Evolutionary conservation across 1,140 invertebrate genomes (phyloP).

Genomic region (Drosophila arawakana): DNA sequence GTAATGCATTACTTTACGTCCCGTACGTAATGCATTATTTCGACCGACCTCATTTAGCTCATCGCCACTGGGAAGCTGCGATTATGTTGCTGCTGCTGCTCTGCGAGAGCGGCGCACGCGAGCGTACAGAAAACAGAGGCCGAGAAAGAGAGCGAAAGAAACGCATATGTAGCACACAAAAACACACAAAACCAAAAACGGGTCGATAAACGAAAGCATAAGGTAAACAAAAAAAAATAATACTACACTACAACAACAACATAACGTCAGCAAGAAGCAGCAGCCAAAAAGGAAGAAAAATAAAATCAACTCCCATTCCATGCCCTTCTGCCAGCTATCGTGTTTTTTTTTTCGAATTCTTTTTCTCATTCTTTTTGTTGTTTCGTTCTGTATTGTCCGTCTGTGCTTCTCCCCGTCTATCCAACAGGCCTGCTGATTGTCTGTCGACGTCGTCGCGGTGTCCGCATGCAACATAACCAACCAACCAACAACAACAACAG

Average conservation of each 20-base stretch:
- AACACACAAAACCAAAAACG: constrained; percentile 67
- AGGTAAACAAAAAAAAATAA: constrained; percentile 79
- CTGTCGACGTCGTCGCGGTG: constrained; percentile 45
- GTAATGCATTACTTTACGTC: too few relatives aligned
- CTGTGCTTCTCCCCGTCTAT: constrained; percentile 33
- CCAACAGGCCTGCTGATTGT: constrained; percentile 33
- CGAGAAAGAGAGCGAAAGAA: constrained; percentile 41
- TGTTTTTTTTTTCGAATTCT: constrained; percentile 29
- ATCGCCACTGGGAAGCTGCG: too few relatives aligned
- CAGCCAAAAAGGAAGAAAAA: constrained; percentile 50
- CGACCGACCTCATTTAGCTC: too few relatives aligned
- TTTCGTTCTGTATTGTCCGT: constrained; percentile 25
- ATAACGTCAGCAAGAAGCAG: constrained; percentile 42
- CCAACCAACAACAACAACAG: constrained; percentile 41
- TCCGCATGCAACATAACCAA: constrained; percentile 71
- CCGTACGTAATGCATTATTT: too few relatives aligned
- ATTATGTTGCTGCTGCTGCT: constrained; percentile 31
- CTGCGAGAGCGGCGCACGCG: constrained; percentile 36
- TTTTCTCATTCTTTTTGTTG: constrained; percentile 11
- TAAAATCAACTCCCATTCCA: constrained; percentile 58
- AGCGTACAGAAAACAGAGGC: constrained; percentile 28
- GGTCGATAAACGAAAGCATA: constrained; percentile 83
- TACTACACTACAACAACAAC: constrained; percentile 46
- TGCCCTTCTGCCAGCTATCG: constrained; percentile 41
- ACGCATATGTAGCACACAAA: constrained; percentile 67